Evolutionary conservation across 2,888 invertebrate genomes (phyloP).

Genomic region (Apantesis nais): DNA sequence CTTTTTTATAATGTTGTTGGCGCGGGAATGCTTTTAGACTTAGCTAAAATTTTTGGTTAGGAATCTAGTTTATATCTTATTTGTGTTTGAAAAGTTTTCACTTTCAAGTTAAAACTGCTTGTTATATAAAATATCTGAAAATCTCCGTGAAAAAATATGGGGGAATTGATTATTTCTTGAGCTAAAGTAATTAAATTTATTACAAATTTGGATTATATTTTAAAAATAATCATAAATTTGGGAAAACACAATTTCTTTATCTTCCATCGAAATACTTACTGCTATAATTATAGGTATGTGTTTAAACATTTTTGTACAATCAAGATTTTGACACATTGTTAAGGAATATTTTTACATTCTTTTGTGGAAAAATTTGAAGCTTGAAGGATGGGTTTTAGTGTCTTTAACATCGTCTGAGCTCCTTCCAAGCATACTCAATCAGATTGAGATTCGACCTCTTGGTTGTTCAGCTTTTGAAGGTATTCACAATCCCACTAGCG

Average conservation of each 20-base stretch:
- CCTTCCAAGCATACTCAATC: not conserved
- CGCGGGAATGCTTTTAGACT: not conserved
- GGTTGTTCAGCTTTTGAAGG: no score
- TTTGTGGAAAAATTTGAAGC: not conserved
- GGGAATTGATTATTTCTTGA: not conserved
- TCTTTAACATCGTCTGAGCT: no score
- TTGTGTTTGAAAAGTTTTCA: not conserved
- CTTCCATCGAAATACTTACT: no score
- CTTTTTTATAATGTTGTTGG: constrained; percentile 6
- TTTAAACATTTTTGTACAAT: no score
- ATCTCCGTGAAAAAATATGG: not conserved
- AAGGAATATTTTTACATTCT: no score
- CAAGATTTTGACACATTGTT: not conserved
- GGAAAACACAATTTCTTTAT: no score
- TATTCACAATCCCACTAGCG: no score
- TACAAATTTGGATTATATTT: not conserved
- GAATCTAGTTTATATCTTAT: not conserved
- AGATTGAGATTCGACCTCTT: not conserved
- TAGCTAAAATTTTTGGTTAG: not conserved
- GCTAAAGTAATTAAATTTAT: not conserved
- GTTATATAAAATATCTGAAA: not conserved
- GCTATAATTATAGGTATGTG: no score
- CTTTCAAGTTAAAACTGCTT: no score
- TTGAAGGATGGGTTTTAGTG: not conserved
- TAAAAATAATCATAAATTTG: no score